A percentile compares a stretch with the other conserved stretches of the same genome.
Conservation (phyloP, 2,888 invertebrate species). For the Pristionchus fissidentatus region DNA sequence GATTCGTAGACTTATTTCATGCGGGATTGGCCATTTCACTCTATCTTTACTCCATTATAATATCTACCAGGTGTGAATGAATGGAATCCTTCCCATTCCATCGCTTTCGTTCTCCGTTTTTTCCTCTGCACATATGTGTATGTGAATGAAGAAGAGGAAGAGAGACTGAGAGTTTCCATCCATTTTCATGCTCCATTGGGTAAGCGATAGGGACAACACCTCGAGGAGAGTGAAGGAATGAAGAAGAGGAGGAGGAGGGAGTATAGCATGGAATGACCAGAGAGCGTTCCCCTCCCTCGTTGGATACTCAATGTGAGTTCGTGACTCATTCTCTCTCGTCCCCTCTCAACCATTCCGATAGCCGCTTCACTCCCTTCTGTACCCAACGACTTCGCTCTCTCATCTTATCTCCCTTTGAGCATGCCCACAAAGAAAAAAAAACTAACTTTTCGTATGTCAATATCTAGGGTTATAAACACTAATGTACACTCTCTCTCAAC, state of each 20-base stretch:
- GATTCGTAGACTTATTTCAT: too few relatives aligned
- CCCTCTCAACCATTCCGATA: neutral
- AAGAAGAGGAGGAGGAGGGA: neutral
- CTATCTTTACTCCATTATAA: neutral
- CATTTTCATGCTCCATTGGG: constrained; percentile 26
- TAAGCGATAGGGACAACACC: neutral
- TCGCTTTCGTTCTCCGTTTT: neutral
- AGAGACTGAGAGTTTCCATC: constrained; percentile 1
- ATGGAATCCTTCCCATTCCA: neutral
- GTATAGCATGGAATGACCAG: constrained; percentile 17
- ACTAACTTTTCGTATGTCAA: too few relatives aligned
- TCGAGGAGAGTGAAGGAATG: neutral
- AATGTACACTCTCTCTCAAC: too few relatives aligned
- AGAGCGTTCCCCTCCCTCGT: neutral
- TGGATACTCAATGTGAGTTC: constrained; percentile 19
- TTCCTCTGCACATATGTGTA: neutral
- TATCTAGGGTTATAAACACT: too few relatives aligned
- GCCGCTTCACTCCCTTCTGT: neutral
- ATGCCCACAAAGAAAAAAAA: too few relatives aligned
- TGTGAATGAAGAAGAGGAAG: neutral
- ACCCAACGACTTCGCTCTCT: neutral
- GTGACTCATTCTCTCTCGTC: constrained; percentile 2
- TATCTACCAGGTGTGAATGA: neutral
- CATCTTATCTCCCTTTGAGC: too few relatives aligned
- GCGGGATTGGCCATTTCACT: too few relatives aligned